Evolutionary conservation across 2,797 vertebrate genomes (phyloP), one percentile per base, ranked within the genome.

Genomic region (Emys orbicularis): DNA sequence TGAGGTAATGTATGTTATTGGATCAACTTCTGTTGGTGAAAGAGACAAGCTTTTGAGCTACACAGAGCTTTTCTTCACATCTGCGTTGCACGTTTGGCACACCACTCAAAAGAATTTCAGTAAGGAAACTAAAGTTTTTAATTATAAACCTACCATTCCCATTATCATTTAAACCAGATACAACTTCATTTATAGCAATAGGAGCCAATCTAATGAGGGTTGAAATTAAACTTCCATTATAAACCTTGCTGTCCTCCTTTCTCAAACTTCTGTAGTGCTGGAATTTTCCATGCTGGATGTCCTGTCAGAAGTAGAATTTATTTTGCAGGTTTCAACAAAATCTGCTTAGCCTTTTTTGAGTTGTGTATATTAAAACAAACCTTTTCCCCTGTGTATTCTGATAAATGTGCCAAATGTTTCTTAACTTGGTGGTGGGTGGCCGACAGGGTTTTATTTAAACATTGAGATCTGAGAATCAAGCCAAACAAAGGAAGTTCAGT

Each of bases 301-400:
- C 83, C 86, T 93, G 93, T 92, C 90, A 92, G 59, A 94, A 81
- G 68, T 9, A 72, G 68, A 72, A 23, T 21, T 53, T 93, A 76
- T 65, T 81, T n/a, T 85, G 92, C 95, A 97, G 94, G 94, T 95
- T 93, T 12, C 76, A 90, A 93, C 95, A 97, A 82, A 95, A 88
- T 41, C 8, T 2, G 81, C 77, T 94, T 96, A 90, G 95, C 96
- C 94, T 96, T 94, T 77, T 16, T 5, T 81, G 94, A 91, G 93
- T 88, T 96, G 90, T 47, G 0, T 13, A 5, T 95, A 82, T 80
- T 89, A 92, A 83, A 68, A 94, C 90, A 9, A 86, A 41, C 12
- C 29, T 50, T 92, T 90, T 65, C 44, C 72, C 5, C 1, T 54
- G 2, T 18, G 7, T 68, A 15, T 49, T 89, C 25, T 86, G 79